phyloP scores from a whole-genome alignment of 2,888 invertebrate genomes.

The Volucella inanis region DNA sequence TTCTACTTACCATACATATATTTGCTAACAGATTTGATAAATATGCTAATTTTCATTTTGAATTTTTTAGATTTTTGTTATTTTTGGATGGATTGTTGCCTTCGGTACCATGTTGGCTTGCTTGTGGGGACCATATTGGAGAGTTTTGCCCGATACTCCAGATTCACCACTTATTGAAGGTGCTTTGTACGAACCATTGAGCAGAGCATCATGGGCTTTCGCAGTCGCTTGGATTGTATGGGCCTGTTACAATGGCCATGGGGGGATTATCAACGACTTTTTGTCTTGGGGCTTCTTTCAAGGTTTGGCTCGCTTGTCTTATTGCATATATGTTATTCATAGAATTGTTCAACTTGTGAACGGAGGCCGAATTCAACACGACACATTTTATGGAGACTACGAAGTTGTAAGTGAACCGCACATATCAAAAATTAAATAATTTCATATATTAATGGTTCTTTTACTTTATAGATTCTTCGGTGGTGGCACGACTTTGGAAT shows the following conservation, averaged over 20 bases:
- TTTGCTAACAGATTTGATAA: not conserved
- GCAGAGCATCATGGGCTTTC: conserved; percentile 80
- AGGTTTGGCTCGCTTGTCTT: conserved; percentile 80
- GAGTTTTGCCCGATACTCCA: conserved; percentile 78
- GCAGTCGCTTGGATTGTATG: conserved; percentile 82
- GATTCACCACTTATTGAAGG: conserved; percentile 79
- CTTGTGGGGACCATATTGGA: conserved; percentile 81
- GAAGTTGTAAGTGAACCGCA: conserved; percentile 78
- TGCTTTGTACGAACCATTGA: conserved; percentile 81
- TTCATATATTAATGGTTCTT: conserved; percentile 42
- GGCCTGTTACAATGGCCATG: conserved; percentile 82
- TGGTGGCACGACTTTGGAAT: conserved; percentile 83
- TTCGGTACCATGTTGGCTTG: conserved; percentile 79
- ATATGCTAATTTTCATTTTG: not conserved
- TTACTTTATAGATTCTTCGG: conserved; percentile 79
- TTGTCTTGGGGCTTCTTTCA: conserved; percentile 81
- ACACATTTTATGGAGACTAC: conserved; percentile 81
- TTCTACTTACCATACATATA: not conserved
- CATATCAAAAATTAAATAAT: not conserved
- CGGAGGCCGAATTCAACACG: conserved; percentile 79
- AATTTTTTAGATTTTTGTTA: conserved; percentile 76
- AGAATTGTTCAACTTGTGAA: conserved; percentile 80
- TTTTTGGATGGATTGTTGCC: conserved; percentile 80
- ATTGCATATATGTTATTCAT: conserved; percentile 82
- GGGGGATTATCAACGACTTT: conserved; percentile 81